Evolutionary conservation across 2,113 vertebrate genomes (phyloP), one percentile per base, ranked within the genome.

Genomic region (Meleagris gallopavo): DNA sequence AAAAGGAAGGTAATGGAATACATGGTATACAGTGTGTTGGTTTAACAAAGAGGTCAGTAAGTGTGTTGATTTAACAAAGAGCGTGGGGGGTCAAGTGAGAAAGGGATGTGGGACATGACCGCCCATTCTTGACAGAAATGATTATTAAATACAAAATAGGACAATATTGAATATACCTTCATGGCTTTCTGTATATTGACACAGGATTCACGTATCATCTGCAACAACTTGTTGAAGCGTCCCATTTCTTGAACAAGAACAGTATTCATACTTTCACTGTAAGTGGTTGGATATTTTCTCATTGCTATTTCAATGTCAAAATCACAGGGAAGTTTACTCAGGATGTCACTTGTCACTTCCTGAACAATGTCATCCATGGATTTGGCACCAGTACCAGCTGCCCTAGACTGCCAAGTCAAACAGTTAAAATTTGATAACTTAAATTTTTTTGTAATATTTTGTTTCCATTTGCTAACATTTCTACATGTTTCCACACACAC

Each of bases 241-340:
- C 98, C 98, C 99, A 99, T 99, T 96, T 99, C 99, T 75, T 99
- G 99, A 73, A 98, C 98, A 61, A 99, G 97, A 22, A 99, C 99
- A 0, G 98, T 99, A 95, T 99, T 99, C 99, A 99, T 99, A 97
- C 99, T 99, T 96, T 99, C 98, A 22, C 96, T 97, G 81, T 99
- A 99, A 45, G 97, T 97, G 34, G 98, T 99, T 18, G 99, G 98
- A 22, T 98, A 99, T 81, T 90, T 97, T 83, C 97, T 97, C 98
- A 98, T 98, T 3, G 97, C 98, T 10, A 97, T 96, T 94, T 99
- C 98, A 8, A 96, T 94, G 69, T 98, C 98, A 22, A 98, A 99
- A 96, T 99, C 93, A 40, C 89, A 34, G 13, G 98, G 99, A 66
- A 99, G 98, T 90, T 98, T 99, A 73, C 97, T 98, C 79, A 99